Evolutionary conservation across 2,888 invertebrate genomes (phyloP).

Genomic region (Agonopterix heracliana): DNA sequence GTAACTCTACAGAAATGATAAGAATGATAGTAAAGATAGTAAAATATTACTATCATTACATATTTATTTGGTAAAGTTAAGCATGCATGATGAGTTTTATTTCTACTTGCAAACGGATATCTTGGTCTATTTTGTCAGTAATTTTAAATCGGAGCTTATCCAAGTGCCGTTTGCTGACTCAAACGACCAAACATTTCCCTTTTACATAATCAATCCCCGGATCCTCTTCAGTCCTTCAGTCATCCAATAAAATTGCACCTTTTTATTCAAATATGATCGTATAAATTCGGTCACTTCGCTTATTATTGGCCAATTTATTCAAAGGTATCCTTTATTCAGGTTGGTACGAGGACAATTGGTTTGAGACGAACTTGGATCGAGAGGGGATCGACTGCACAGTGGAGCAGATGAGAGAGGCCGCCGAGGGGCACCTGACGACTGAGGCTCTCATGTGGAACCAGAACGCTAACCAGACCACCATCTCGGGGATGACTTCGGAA

Average conservation of each 20-base stretch:
- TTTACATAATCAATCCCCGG: not conserved
- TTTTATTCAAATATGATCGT: slow-evolving; percentile 4
- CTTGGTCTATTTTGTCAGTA: too few relatives aligned
- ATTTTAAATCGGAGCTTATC: too few relatives aligned
- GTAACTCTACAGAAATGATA: too few relatives aligned
- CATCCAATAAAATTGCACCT: not conserved
- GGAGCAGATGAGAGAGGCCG: slow-evolving; percentile 94
- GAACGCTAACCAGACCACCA: slow-evolving; percentile 91
- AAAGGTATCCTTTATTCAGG: slow-evolving; percentile 66
- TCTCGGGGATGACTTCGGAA: slow-evolving; percentile 96
- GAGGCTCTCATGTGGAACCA: slow-evolving; percentile 99
- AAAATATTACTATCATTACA: too few relatives aligned
- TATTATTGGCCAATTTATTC: not conserved
- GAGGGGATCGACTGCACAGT: slow-evolving; percentile 94
- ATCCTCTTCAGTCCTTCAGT: not conserved
- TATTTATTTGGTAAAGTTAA: too few relatives aligned
- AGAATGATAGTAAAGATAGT: too few relatives aligned
- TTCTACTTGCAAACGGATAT: too few relatives aligned
- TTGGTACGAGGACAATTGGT: slow-evolving; percentile 99
- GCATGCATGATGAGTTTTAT: too few relatives aligned
- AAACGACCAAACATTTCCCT: not conserved
- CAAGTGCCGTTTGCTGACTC: too few relatives aligned
- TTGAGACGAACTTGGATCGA: slow-evolving; percentile 88
- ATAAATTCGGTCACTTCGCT: not conserved
- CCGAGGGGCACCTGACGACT: slow-evolving; percentile 98